phyloP scores from a whole-genome alignment of 53 echinoderm and acorn worm species.

The Holothuria leucospilota region DNA sequence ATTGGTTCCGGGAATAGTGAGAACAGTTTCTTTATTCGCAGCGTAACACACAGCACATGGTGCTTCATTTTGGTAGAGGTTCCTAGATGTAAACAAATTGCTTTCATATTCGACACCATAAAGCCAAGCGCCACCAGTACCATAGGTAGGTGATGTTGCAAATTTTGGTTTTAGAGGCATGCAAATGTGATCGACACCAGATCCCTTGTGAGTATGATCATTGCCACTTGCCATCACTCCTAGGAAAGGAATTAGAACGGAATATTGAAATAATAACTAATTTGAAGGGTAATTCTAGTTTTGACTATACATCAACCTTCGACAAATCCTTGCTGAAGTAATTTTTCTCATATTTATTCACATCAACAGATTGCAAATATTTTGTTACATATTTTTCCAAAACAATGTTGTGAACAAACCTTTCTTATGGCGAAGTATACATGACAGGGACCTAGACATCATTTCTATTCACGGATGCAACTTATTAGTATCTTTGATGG shows the following conservation, averaged over 20 bases:
- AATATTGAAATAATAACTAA: too few relatives aligned
- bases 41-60: conserved; percentile 14
- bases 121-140: neutral
- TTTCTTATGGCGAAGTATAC: too few relatives aligned
- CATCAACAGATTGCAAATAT: too few relatives aligned
- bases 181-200: conserved; percentile 18
- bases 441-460: too few relatives aligned
- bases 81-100: neutral
- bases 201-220: conserved; percentile 7
- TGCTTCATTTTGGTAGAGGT: conserved; percentile 16
- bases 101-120: conserved; percentile 35
- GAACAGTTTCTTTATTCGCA: conserved; percentile 2
- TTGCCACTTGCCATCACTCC: conserved; percentile 27
- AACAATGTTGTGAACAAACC: too few relatives aligned
- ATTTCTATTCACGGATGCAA: too few relatives aligned
- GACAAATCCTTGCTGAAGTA: too few relatives aligned
- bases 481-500: too few relatives aligned
- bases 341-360: too few relatives aligned
- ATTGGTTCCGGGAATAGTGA: conserved; percentile 30
- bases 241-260: neutral
- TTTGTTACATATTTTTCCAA: too few relatives aligned
- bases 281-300: too few relatives aligned
- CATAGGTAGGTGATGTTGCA: conserved; percentile 6
- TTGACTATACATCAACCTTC: too few relatives aligned
- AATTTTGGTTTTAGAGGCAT: conserved; percentile 31